A percentile compares a stretch with the other conserved stretches of the same genome.
These are phyloP conservation scores for Coilia nasus DNA, from an alignment of 2,797 vertebrate species.

Conservation along the genomic window DNA sequence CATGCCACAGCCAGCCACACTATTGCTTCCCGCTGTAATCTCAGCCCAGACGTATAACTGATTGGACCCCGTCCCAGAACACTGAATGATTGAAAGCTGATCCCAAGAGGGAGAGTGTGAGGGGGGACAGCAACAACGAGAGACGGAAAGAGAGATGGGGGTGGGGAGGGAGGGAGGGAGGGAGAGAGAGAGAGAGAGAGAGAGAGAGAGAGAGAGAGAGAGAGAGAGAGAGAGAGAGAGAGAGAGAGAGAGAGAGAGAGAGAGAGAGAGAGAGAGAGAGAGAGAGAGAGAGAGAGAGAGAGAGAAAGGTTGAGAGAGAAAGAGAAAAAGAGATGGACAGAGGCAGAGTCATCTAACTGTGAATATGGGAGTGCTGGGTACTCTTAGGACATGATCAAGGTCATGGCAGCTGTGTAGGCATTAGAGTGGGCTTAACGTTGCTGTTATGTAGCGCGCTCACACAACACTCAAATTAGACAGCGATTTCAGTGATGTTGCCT, in stretches of 20 bases:
- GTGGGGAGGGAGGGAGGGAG: neutral
- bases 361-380: neutral
- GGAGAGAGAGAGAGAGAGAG: constrained; percentile 4
- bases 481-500: neutral
- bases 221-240: constrained; percentile 5
- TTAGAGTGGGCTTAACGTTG: constrained; percentile 21
- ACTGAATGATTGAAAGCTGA: constrained; percentile 50
- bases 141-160: neutral
- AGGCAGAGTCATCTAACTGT: constrained; percentile 4
- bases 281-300: neutral
- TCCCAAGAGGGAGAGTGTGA: constrained; percentile 38
- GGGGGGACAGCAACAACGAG: constrained; percentile 34
- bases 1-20: constrained; percentile 29
- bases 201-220: constrained; percentile 2
- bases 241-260: neutral
- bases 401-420: constrained; percentile 31
- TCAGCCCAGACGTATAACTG: constrained; percentile 38
- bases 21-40: constrained; percentile 52
- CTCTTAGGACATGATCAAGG: constrained; percentile 48
- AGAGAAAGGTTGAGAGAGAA: too few species aligned
- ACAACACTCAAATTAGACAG: constrained; percentile 14
- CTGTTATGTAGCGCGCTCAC: neutral
- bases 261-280: too few species aligned
- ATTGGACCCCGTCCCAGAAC: constrained; percentile 44
- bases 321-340: too few species aligned